These are phyloP conservation scores for Halictus ligatus DNA, from an alignment of 2,888 invertebrate genomes.

Conservation along the genomic window DNA sequence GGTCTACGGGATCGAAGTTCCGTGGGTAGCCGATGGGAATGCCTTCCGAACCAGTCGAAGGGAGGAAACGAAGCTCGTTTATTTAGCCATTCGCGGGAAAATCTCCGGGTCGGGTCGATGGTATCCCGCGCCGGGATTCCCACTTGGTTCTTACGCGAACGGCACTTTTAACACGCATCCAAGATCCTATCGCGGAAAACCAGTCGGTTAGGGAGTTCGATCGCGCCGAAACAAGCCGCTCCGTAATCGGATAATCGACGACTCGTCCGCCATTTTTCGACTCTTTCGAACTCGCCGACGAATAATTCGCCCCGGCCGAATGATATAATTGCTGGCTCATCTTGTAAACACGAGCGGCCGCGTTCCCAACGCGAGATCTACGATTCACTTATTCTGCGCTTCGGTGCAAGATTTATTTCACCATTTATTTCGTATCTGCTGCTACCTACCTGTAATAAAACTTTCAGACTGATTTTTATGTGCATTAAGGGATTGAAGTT, in stretches of 20 bases:
- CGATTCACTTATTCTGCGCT: background rate
- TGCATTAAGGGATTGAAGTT: background rate
- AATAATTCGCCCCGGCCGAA: slow-evolving; percentile 14
- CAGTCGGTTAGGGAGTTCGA: slow-evolving; percentile 52
- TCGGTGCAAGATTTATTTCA: background rate
- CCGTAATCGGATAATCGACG: slow-evolving; percentile 42
- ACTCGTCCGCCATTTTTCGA: slow-evolving; percentile 11
- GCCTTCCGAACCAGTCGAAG: slow-evolving; percentile 21
- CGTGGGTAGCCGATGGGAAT: slow-evolving; percentile 12
- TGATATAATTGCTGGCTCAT: slow-evolving; percentile 30
- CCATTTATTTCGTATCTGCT: background rate
- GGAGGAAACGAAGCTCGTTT: slow-evolving; percentile 33
- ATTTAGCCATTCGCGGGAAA: slow-evolving; percentile 38
- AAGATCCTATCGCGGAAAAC: slow-evolving; percentile 28
- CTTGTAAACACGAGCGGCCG: background rate
- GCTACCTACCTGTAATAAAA: background rate
- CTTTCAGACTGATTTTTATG: background rate
- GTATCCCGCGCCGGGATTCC: background rate
- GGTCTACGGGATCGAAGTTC: slow-evolving; percentile 28
- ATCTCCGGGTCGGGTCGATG: slow-evolving; percentile 4
- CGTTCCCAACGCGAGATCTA: background rate
- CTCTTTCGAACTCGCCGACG: slow-evolving; percentile 11
- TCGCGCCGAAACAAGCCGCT: slow-evolving; percentile 38
- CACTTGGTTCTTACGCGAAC: slow-evolving; percentile 37
- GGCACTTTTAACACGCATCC: slow-evolving; percentile 50